Evolutionary conservation across 30 jellyfish, hydroid and myxozoan genomes (phyloP).

Genomic region (Turritopsis rubra): DNA sequence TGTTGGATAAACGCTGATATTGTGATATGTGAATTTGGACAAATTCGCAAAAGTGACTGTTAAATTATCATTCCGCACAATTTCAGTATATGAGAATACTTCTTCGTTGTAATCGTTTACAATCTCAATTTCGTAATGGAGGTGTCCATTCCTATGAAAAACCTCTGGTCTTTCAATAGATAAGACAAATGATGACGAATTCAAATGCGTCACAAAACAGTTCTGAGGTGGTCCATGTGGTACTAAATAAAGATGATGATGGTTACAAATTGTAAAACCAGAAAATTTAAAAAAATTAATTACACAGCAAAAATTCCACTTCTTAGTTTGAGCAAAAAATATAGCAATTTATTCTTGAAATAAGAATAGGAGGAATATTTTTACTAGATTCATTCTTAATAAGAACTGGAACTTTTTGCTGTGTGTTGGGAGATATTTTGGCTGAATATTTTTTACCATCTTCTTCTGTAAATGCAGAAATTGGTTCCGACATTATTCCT

Average conservation of each 20-base stretch:
- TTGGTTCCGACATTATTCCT: slow-evolving; percentile 2
- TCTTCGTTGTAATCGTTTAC: neutral
- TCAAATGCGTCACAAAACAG: neutral
- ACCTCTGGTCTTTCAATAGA: neutral
- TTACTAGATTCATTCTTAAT: too few species aligned
- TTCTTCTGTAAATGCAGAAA: slow-evolving; percentile 1
- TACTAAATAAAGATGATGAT: neutral
- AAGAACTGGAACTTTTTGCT: too few species aligned
- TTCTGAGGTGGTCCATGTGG: neutral
- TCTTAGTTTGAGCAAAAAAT: too few species aligned
- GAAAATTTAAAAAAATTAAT: too few species aligned
- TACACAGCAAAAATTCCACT: too few species aligned
- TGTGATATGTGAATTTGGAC: slow-evolving; percentile 3
- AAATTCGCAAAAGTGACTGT: neutral
- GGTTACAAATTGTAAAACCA: neutral
- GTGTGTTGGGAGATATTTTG: neutral
- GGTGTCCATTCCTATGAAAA: neutral
- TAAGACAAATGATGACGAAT: neutral
- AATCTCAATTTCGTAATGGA: neutral
- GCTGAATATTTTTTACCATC: neutral
- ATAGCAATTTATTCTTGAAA: too few species aligned
- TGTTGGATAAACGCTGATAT: neutral
- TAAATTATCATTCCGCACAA: neutral
- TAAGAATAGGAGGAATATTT: too few species aligned
- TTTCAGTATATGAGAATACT: neutral